A percentile compares a stretch with the other conserved stretches of the same genome.
Evolutionary conservation across 1,140 invertebrate species (phyloP).

Genomic region (Drosophila miranda): DNA sequence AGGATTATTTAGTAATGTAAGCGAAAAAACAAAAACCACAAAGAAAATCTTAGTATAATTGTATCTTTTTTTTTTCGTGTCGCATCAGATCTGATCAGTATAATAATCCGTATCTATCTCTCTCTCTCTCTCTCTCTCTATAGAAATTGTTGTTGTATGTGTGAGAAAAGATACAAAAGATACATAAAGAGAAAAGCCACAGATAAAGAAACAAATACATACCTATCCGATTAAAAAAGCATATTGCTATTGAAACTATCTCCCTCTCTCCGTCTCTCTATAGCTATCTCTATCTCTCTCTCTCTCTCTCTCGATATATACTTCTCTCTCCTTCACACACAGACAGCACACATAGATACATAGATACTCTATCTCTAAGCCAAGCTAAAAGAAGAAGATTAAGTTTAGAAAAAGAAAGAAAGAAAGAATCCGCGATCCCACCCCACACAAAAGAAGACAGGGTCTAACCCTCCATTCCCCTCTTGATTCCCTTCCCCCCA

Average conservation of each 20-base stretch:
- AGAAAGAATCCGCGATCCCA: slow-evolving; percentile 40
- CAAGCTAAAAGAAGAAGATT: slow-evolving; percentile 20
- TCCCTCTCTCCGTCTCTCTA: slow-evolving; percentile 26
- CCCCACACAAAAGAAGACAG: slow-evolving; percentile 27
- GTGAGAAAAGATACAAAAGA: slow-evolving; percentile 21
- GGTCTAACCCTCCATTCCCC: slow-evolving; percentile 37
- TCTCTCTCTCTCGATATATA: slow-evolving; percentile 14
- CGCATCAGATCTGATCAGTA: neutral
- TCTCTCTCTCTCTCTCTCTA: neutral
- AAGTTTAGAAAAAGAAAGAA: neutral
- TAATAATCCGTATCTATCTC: too few species aligned
- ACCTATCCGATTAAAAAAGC: slow-evolving; percentile 24
- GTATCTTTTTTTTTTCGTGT: too few species aligned
- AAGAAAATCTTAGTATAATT: too few species aligned
- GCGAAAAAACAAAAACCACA: neutral
- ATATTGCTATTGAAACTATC: slow-evolving; percentile 28
- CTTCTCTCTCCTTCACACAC: slow-evolving; percentile 15
- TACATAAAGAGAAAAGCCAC: slow-evolving; percentile 13
- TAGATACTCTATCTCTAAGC: slow-evolving; percentile 21
- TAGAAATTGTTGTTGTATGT: slow-evolving; percentile 55
- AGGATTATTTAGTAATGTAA: neutral
- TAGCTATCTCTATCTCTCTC: slow-evolving; percentile 16
- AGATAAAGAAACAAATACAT: slow-evolving; percentile 37
- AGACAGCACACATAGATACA: neutral
- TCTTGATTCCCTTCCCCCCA: neutral